Evolutionary conservation across 2,113 vertebrate species (phyloP).

Genomic region (Pteruthius melanotis): DNA sequence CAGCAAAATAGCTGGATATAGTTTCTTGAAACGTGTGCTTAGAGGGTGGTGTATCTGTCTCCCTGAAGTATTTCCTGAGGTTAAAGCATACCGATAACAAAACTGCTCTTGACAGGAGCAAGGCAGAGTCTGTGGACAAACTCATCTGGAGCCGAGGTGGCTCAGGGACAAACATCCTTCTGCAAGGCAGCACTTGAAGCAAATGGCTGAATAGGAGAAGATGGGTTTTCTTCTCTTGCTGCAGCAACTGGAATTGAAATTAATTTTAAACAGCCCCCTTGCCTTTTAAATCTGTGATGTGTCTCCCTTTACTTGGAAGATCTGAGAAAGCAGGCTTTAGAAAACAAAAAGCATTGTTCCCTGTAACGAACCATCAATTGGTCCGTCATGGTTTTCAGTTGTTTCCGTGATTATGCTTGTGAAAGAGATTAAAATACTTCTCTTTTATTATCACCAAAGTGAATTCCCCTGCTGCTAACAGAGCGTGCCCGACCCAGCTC

Average conservation of each 20-base stretch:
- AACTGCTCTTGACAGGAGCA: not conserved
- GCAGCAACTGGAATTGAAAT: constrained; percentile 4
- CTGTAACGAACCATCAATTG: constrained; percentile 20
- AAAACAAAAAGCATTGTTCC: constrained; percentile 53
- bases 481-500: not conserved
- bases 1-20: not conserved
- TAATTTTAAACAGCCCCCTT: constrained; percentile 32
- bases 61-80: not conserved
- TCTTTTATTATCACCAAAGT: constrained; percentile 42
- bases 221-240: not conserved
- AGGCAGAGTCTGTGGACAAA: not conserved
- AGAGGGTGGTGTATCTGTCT: not conserved
- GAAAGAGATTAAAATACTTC: constrained; percentile 62
- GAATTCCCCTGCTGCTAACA: constrained; percentile 22
- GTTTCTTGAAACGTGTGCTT: not conserved
- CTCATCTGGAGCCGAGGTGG: rapidly evolving
- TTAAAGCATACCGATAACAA: not conserved
- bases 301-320: constrained; percentile 11
- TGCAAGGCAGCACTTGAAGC: not conserved
- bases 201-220: not conserved
- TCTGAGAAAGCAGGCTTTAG: constrained; percentile 14
- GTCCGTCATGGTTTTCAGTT: constrained; percentile 35
- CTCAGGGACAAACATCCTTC: not conserved
- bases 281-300: not conserved
- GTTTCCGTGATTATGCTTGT: constrained; percentile 24